Percentiles rank a stretch among this genome's conserved stretches.
These are phyloP conservation scores for Meiosimyza platycephala DNA, from an alignment of 2,888 invertebrate genomes.

Conservation along the genomic window DNA sequence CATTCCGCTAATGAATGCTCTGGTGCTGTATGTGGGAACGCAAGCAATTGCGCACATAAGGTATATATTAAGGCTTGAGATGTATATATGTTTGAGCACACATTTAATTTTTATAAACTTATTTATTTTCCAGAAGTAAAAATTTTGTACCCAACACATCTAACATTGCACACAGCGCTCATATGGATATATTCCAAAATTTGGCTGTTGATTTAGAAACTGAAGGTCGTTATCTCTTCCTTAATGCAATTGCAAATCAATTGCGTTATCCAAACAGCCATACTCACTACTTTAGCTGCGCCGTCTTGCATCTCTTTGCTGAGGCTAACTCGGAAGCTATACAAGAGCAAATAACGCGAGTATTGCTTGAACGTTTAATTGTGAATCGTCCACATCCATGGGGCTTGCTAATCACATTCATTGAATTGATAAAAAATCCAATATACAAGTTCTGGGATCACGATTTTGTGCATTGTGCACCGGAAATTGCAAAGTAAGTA, in stretches of 20 bases:
- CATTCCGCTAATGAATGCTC: constrained; percentile 95
- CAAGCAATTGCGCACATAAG: constrained; percentile 92
- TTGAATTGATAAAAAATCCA: constrained; percentile 98
- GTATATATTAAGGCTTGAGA: constrained; percentile 46
- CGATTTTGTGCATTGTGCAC: constrained; percentile 99
- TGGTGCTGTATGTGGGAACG: constrained; percentile 97
- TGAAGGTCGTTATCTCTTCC: constrained; percentile 94
- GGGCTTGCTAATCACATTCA: constrained; percentile 98
- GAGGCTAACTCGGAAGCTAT: constrained; percentile 98
- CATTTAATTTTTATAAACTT: not conserved
- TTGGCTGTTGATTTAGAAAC: constrained; percentile 97
- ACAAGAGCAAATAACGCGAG: constrained; percentile 97
- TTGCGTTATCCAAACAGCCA: constrained; percentile 99
- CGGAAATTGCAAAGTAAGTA: constrained; percentile 98
- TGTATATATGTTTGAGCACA: not conserved
- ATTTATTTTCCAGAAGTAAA: constrained; percentile 74
- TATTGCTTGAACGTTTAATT: constrained; percentile 94
- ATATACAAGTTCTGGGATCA: constrained; percentile 99
- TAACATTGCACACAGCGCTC: constrained; percentile 98
- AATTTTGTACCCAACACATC: constrained; percentile 94
- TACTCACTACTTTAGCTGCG: constrained; percentile 99
- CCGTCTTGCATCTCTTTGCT: constrained; percentile 94
- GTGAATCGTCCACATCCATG: constrained; percentile 99
- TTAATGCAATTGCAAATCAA: constrained; percentile 99
- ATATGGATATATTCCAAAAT: constrained; percentile 99